Base-by-base conservation (phyloP, 1,140 invertebrate genomes). In the Scaptomyza pallida region DNA sequence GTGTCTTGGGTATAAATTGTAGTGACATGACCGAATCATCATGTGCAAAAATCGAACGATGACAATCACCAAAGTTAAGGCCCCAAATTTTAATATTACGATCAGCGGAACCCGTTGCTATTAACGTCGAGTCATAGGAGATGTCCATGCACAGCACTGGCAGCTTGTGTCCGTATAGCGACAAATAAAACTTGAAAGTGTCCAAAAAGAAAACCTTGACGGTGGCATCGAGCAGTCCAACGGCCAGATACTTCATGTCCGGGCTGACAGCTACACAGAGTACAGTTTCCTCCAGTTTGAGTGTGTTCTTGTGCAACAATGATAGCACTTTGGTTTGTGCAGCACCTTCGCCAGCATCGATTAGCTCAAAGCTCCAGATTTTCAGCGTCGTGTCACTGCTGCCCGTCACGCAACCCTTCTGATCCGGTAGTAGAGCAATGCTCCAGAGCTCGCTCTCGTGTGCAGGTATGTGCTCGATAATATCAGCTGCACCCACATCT, bases 71-170 rank as follows among this genome's bases (percentile, higher is more conserved):
- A 92, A 99, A 99, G 92, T 99, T 98, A 90, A 99, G 94, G 44
- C 98, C 98, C 98, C 98, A 99, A 69, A 99, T 96, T 93, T 99
- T 99, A 3, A 99, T 94, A 92, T 98, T 99, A 16, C 98, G 94
- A 92, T 99, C 99, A 0, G 96, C 96, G 13, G 98, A 99, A 17
- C 98, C 98, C 0, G 98, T 99, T 1, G 95, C 97, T 64, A 99
- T 96, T 1, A 99, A 85, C 1, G 94, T 94, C 0, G 95, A 97
- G 92, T 99, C 98, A 75, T 95, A 95, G 1, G 96, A 98, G 72
- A 99, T 98, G 90, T 99, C 98, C 93, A 99, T 94, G 80, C 96
- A 97, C 0, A 97, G 92, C 0, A 99, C 97, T 1, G 99, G 98
- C 41, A 99, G 92, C 90, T 98, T 98, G 92, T 99, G 99, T 0